Percentiles rank a stretch among this genome's conserved stretches.
Conservation (phyloP, 2,888 invertebrate species). For the Phaonia tiefii region DNA sequence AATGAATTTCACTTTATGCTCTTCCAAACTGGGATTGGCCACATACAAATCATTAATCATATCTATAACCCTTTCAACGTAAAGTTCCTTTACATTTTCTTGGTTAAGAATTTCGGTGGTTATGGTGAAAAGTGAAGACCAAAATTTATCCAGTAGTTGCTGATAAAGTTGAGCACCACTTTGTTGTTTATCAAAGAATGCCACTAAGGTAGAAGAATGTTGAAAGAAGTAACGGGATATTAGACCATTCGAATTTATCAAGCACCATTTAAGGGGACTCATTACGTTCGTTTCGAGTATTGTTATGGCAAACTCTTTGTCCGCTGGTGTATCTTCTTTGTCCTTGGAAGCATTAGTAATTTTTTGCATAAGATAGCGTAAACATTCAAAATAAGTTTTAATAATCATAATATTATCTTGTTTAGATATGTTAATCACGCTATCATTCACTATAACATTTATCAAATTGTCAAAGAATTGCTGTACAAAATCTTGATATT, state of each 20-base stretch:
- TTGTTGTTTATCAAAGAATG: slow-evolving; percentile 83
- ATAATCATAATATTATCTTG: slow-evolving; percentile 86
- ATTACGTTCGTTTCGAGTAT: slow-evolving; percentile 74
- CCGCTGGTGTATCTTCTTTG: background rate
- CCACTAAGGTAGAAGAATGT: slow-evolving; percentile 82
- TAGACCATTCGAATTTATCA: slow-evolving; percentile 77
- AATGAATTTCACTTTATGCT: slow-evolving; percentile 82
- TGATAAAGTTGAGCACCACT: slow-evolving; percentile 71
- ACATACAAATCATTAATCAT: slow-evolving; percentile 78
- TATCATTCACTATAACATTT: slow-evolving; percentile 83
- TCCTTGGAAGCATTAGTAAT: slow-evolving; percentile 76
- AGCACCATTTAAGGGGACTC: slow-evolving; percentile 81
- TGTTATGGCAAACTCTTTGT: slow-evolving; percentile 65
- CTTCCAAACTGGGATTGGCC: slow-evolving; percentile 79
- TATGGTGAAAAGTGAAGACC: slow-evolving; percentile 74
- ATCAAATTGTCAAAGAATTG: slow-evolving; percentile 87
- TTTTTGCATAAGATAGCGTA: slow-evolving; percentile 84
- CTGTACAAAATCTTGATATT: slow-evolving; percentile 82
- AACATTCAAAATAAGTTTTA: slow-evolving; percentile 87
- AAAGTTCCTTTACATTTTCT: slow-evolving; percentile 69
- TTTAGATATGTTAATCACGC: slow-evolving; percentile 74
- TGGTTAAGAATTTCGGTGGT: slow-evolving; percentile 71
- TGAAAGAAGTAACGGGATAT: slow-evolving; percentile 81
- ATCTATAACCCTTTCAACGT: slow-evolving; percentile 80
- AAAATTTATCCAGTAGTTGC: slow-evolving; percentile 74